Percentiles rank a stretch among this genome's conserved stretches.
These are phyloP conservation scores for Ephydatia muelleri DNA, from an alignment of 37 sponge, comb jelly and placozoan genomes.

Conservation along the genomic window DNA sequence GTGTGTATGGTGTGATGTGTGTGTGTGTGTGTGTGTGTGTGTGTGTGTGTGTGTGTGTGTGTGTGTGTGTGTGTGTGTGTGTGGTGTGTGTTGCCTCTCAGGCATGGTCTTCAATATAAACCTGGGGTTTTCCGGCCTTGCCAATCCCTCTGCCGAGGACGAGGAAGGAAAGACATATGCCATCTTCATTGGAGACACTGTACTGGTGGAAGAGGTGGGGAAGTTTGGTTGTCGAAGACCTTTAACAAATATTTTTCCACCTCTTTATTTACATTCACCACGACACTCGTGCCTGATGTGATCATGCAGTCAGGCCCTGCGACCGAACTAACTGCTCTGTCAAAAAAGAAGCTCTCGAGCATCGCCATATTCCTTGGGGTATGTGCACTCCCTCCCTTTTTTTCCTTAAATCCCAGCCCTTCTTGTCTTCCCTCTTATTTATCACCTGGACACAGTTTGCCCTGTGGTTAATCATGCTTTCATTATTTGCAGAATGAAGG, in stretches of 20 bases:
- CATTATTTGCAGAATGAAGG: not conserved
- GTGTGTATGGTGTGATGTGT: too few relatives aligned
- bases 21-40: too few relatives aligned
- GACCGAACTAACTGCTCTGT: conserved; percentile 55
- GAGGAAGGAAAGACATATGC: conserved; percentile 69
- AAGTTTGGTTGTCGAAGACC: too few relatives aligned
- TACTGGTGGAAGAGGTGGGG: conserved; percentile 70
- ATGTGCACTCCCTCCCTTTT: too few relatives aligned
- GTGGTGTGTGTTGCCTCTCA: too few relatives aligned
- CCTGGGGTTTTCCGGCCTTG: conserved; percentile 71
- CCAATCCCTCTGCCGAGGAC: conserved; percentile 51
- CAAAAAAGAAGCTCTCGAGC: conserved; percentile 92
- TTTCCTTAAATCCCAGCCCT: conserved; percentile 2
- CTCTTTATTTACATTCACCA: too few relatives aligned
- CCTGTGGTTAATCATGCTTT: too few relatives aligned
- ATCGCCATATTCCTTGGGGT: conserved; percentile 96
- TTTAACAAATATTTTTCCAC: too few relatives aligned
- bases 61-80: too few relatives aligned
- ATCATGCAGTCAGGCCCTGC: conserved; percentile 48
- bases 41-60: too few relatives aligned
- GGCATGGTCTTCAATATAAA: conserved; percentile 84
- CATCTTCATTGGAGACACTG: conserved; percentile 92
- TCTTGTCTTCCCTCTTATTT: not conserved
- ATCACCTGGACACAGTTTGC: too few relatives aligned
- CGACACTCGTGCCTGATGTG: too few relatives aligned